Evolutionary conservation across 2,888 invertebrate species (phyloP).

Genomic region (Mellilla xanthometata): DNA sequence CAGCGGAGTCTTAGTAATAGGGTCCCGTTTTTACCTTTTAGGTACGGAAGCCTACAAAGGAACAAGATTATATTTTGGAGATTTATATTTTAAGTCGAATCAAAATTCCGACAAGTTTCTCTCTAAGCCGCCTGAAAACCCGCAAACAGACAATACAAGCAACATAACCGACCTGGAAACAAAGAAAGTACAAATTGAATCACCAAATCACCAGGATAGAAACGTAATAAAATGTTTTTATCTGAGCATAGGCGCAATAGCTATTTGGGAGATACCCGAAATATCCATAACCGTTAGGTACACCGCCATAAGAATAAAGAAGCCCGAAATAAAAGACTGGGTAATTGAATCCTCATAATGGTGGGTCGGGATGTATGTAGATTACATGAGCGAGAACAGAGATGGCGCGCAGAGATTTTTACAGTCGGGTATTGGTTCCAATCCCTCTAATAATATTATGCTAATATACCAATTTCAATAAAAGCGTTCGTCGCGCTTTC

Average conservation of each 20-base stretch:
- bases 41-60: no score
- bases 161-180: conserved; percentile 8
- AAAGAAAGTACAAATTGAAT: conserved; percentile 21
- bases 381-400: conserved; percentile 57
- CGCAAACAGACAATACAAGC: background rate
- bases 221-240: conserved; percentile 42
- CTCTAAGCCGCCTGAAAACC: conserved; percentile 2
- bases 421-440: conserved; percentile 75
- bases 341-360: conserved; percentile 72
- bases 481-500: conserved; percentile 71
- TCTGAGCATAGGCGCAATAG: conserved; percentile 38
- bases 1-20: no score
- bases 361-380: conserved; percentile 59
- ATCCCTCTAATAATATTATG: conserved; percentile 81
- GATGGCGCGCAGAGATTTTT: conserved; percentile 70
- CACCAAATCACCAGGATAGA: conserved; percentile 29
- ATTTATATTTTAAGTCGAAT: no score
- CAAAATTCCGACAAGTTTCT: background rate
- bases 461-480: conserved; percentile 80
- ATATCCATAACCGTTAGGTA: conserved; percentile 50
- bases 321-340: conserved; percentile 57
- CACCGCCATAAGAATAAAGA: conserved; percentile 51
- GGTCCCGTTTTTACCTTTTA: no score
- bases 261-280: conserved; percentile 42
- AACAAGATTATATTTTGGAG: no score